Conservation (phyloP, 1,140 invertebrate species). For the Halesus radiatus region DNA sequence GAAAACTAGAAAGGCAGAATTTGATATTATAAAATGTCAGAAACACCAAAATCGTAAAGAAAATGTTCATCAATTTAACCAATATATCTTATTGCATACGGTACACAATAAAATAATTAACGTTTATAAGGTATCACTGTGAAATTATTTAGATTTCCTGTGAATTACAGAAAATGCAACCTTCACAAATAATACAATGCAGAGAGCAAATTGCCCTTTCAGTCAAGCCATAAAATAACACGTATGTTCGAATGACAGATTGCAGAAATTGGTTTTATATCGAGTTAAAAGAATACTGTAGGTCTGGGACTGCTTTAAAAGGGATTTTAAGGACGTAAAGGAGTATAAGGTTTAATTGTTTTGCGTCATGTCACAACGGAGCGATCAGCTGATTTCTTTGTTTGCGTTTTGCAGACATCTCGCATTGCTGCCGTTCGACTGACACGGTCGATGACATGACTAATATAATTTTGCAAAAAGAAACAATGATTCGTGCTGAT, state of each 20-base stretch:
- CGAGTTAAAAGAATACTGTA: background rate
- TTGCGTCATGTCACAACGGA: conserved; percentile 67
- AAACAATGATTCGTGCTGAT: conserved; percentile 35
- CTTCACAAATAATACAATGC: background rate
- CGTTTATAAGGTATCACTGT: too few species aligned
- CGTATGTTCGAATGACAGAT: conserved; percentile 29
- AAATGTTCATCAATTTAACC: too few species aligned
- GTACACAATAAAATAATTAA: too few species aligned
- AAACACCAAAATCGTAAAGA: too few species aligned
- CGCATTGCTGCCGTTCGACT: conserved; percentile 58
- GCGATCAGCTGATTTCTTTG: conserved; percentile 86
- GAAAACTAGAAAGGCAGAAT: too few species aligned
- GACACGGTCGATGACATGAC: conserved; percentile 70
- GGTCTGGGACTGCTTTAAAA: background rate
- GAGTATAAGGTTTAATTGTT: conserved; percentile 53
- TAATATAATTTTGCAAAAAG: conserved; percentile 48
- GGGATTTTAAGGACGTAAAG: background rate
- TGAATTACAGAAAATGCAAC: background rate
- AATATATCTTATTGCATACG: too few species aligned
- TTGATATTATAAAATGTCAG: too few species aligned
- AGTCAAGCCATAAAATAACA: conserved; percentile 24
- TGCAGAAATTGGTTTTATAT: background rate
- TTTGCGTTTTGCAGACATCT: conserved; percentile 70
- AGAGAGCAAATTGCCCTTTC: background rate
- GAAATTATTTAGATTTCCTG: background rate